Conservation (phyloP, 2,888 invertebrate genomes). For the Tinea semifulvella region DNA sequence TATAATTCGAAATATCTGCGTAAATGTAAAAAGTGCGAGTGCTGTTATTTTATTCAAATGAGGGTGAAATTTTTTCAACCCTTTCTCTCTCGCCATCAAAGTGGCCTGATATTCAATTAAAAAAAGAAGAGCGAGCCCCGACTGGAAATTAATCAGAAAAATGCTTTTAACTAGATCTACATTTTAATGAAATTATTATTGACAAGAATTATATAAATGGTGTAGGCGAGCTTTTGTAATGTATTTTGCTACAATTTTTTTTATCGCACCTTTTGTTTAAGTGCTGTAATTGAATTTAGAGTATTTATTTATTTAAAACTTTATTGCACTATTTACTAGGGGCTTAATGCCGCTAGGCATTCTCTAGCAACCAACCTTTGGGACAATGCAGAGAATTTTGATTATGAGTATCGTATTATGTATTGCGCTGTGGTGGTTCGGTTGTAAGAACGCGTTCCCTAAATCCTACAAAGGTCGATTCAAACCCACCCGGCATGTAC, state of each 20-base stretch:
- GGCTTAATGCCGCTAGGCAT: too few relatives aligned
- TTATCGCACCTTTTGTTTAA: constrained; percentile 21
- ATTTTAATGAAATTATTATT: constrained; percentile 68
- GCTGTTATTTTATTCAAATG: constrained; percentile 69
- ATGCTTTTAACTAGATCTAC: constrained; percentile 68
- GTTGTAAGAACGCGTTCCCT: too few relatives aligned
- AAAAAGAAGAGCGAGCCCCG: constrained; percentile 60
- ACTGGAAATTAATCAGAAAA: constrained; percentile 68
- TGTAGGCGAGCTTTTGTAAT: constrained; percentile 8
- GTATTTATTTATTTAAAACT: too few relatives aligned
- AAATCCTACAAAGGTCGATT: too few relatives aligned
- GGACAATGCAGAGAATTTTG: too few relatives aligned
- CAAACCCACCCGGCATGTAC: too few relatives aligned
- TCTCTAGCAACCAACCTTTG: too few relatives aligned
- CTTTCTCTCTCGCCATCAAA: constrained; percentile 62
- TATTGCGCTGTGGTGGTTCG: too few relatives aligned
- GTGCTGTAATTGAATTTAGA: constrained; percentile 6
- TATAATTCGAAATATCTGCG: constrained; percentile 68
- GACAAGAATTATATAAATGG: constrained; percentile 62
- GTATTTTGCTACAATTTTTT: background rate
- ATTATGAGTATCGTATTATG: too few relatives aligned
- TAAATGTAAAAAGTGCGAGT: constrained; percentile 67
- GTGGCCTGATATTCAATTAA: constrained; percentile 68
- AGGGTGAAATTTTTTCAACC: constrained; percentile 63
- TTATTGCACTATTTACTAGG: too few relatives aligned